These are phyloP conservation scores for Octodon degus DNA, from an alignment of 2,113 vertebrate genomes.

Conservation along the genomic window DNA sequence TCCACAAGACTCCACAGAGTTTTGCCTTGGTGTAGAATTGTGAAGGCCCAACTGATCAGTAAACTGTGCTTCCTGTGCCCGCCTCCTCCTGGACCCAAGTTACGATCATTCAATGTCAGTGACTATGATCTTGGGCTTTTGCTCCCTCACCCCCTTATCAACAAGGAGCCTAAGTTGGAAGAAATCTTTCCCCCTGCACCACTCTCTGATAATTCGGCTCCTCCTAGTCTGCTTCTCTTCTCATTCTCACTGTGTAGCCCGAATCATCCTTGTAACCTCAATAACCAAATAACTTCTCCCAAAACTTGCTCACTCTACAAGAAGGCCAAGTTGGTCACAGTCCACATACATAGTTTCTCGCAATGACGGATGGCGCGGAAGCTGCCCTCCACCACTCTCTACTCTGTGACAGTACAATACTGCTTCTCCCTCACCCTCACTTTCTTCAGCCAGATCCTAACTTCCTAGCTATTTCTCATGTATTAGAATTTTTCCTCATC, in stretches of 20 bases:
- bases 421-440: background rate
- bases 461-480: background rate
- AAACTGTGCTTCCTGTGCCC: background rate
- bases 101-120: background rate
- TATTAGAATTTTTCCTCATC: background rate
- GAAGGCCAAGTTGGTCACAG: background rate
- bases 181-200: too few relatives aligned
- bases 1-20: background rate
- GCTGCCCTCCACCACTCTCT: background rate
- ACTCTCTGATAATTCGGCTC: background rate
- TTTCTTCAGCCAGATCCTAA: too few relatives aligned
- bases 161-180: background rate
- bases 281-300: background rate
- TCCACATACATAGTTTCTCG: background rate
- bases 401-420: background rate
- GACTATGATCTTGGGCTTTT: background rate
- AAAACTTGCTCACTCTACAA: background rate
- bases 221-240: background rate
- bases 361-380: too few relatives aligned
- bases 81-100: background rate
- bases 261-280: background rate
- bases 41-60: background rate
- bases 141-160: background rate
- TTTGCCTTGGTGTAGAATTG: background rate
- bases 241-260: background rate